Evolutionary conservation across 1,140 invertebrate species (phyloP).

Genomic region (Bombyx mandarina): DNA sequence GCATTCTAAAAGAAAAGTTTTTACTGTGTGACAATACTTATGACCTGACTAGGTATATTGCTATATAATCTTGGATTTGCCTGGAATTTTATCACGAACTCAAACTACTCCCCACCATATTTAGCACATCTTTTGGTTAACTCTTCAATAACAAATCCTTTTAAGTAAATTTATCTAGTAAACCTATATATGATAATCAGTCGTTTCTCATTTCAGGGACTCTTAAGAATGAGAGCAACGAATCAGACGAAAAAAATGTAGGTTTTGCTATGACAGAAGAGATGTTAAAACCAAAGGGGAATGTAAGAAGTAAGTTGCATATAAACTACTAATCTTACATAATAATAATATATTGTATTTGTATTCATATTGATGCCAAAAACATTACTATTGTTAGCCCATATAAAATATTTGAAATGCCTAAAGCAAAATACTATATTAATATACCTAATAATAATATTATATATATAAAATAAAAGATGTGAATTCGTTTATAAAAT

Average conservation of each 20-base stretch:
- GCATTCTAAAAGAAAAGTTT: no score
- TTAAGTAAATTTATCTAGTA: no score
- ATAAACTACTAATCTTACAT: not conserved
- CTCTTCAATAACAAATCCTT: no score
- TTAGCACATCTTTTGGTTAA: no score
- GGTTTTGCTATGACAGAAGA: constrained; percentile 5
- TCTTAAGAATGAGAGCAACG: not conserved
- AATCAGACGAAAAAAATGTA: not conserved
- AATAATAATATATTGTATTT: not conserved
- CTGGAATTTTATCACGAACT: not conserved
- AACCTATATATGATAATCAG: no score
- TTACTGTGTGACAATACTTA: no score
- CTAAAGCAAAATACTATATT: no score
- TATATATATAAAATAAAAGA: not conserved
- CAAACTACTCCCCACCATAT: not conserved
- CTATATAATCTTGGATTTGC: not conserved
- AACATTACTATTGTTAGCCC: no score
- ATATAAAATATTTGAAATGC: not conserved
- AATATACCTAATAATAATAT: not conserved
- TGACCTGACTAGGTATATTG: no score
- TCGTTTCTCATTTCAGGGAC: no score
- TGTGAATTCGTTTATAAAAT: not conserved
- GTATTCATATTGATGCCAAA: not conserved
- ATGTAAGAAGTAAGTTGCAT: constrained; percentile 2
- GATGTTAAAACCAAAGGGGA: not conserved